These are phyloP conservation scores for Coilia nasus DNA, from an alignment of 2,797 vertebrate genomes.

Conservation along the genomic window DNA sequence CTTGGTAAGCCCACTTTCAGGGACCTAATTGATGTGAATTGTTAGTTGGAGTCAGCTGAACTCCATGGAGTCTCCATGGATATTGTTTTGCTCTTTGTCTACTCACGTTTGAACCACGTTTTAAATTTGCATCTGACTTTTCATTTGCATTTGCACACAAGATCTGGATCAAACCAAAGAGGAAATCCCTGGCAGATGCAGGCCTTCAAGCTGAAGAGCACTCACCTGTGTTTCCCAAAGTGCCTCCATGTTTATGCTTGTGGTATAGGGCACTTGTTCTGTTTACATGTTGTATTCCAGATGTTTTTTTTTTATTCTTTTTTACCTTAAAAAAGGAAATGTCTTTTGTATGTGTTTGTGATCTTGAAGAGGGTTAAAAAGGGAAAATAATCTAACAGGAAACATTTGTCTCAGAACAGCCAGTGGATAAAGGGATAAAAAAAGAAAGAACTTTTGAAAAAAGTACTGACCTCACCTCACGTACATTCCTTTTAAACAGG, in stretches of 20 bases:
- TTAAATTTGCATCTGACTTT: neutral
- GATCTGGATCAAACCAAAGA: neutral
- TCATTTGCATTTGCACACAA: neutral
- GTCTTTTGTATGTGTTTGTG: neutral
- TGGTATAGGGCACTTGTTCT: neutral
- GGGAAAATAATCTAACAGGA: neutral
- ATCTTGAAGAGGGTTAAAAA: neutral
- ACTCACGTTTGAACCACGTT: neutral
- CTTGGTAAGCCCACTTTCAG: too few species aligned
- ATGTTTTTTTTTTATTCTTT: neutral
- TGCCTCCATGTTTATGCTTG: neutral
- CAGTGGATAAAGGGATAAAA: neutral
- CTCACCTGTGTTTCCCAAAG: neutral
- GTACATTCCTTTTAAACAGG: neutral
- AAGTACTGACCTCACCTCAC: neutral
- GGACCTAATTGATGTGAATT: neutral
- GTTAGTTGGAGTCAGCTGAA: neutral
- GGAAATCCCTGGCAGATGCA: neutral
- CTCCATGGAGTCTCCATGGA: neutral
- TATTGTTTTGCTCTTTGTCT: neutral
- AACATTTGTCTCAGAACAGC: neutral
- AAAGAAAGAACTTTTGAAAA: neutral
- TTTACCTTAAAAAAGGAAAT: neutral
- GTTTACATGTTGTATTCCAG: constrained; percentile 5
- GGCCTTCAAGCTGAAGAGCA: neutral